These are phyloP conservation scores for Turritopsis rubra DNA, from an alignment of 30 jellyfish, hydroid and myxozoan genomes.

Conservation along the genomic window DNA sequence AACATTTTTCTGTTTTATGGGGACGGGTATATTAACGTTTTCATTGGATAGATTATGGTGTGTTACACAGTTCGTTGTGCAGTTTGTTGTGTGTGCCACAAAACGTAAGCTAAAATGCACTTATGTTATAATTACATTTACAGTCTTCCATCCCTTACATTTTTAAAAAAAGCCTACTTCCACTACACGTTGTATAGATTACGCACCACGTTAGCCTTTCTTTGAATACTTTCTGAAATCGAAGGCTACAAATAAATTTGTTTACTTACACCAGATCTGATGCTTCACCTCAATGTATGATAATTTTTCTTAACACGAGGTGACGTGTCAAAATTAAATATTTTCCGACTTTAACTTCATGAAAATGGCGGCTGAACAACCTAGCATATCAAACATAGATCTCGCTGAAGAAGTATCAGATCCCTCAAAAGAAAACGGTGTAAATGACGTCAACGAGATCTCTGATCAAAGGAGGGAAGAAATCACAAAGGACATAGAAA, in stretches of 20 bases:
- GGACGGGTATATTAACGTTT: no score
- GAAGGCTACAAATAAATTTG: background rate
- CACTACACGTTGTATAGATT: no score
- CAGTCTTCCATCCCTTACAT: no score
- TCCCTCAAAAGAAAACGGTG: background rate
- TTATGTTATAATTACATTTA: no score
- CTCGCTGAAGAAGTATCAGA: conserved; percentile 27
- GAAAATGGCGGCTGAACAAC: conserved; percentile 22
- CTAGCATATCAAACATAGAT: conserved; percentile 15
- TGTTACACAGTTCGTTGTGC: no score
- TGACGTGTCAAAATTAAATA: background rate
- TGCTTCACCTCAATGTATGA: background rate
- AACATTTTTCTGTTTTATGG: no score
- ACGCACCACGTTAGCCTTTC: background rate
- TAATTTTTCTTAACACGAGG: background rate
- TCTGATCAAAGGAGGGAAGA: conserved; percentile 36
- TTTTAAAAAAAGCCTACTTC: no score
- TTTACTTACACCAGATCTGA: background rate
- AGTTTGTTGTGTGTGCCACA: no score
- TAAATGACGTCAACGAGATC: conserved; percentile 15
- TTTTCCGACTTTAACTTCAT: background rate
- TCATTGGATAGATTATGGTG: no score
- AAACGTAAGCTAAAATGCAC: no score
- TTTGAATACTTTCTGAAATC: background rate
- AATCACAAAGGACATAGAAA: background rate